Evolutionary conservation across 2,797 vertebrate genomes (phyloP), one percentile per base, ranked within the genome.

Genomic region (Enteromius trimaculatus): DNA sequence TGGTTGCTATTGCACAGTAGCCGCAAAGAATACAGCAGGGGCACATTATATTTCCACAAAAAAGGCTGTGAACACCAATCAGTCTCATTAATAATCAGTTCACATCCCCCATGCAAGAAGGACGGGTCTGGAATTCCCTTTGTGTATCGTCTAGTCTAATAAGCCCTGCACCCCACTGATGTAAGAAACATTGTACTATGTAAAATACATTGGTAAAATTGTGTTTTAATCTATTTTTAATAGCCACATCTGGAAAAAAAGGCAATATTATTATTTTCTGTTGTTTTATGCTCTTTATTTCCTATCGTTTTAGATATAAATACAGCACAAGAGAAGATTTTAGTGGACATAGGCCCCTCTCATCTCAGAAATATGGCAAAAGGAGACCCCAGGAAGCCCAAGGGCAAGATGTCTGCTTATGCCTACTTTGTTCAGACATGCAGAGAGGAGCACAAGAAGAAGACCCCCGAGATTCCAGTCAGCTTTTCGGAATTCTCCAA

Each of bases 401-500:
- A 96, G 88, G 96, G 96, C 92, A 96, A 96, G 92, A 96, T 97
- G 96, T 97, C 96, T 77, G 95, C 96, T 34, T 97, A 96, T 85
- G 92, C 95, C 78, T 95, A 94, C 88, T 96, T 95, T 87, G 94
- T 96, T 88, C 95, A 96, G 92, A 96, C 95, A 0, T 96, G 95
- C 92, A 94, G 95, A 62, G 95, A 96, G 82, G 96, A 96, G 77
- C 95, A 96, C 77, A 96, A 96, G 92, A 96, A 96, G 89, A 96
- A 96, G 86, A 96, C 91, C 82, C 95, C 95, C 0, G 96, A 96
- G 86, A 93, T 96, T 85, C 95, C 95, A 1, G 95, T 96, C 76
- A 96, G 96, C 92, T 96, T 96, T 82, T 93, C 96, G 11, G 93
- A 94, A 76, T 96, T 94, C 89, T 95, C 94, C 79, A 95, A 95